Percentiles rank a stretch among this genome's conserved stretches.
phyloP scores from a whole-genome alignment of 2,888 invertebrate species.

The Hydrotaea diabolus region DNA sequence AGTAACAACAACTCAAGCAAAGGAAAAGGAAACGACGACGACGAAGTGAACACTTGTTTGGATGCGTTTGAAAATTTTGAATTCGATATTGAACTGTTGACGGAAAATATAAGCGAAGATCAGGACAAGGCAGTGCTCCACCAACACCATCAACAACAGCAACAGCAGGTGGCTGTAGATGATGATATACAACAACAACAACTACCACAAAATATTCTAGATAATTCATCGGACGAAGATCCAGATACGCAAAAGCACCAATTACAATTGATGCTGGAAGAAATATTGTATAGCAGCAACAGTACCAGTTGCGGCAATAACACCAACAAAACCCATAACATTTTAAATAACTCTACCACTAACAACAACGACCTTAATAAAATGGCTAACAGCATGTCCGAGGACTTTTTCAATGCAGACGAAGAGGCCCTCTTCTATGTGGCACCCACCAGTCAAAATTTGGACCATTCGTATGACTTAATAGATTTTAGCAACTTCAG shows the following conservation, averaged over 20 bases:
- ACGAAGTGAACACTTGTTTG: conserved; percentile 66
- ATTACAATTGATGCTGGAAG: conserved; percentile 69
- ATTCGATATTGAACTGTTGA: conserved; percentile 77
- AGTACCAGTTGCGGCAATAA: conserved; percentile 42
- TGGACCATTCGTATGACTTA: conserved; percentile 34
- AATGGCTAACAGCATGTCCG: conserved; percentile 39
- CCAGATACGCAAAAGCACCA: conserved; percentile 70
- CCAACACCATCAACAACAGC: conserved; percentile 3
- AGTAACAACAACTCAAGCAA: conserved; percentile 70
- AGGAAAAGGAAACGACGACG: conserved; percentile 65
- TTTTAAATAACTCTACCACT: conserved; percentile 42
- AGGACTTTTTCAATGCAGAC: conserved; percentile 7
- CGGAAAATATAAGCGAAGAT: conserved; percentile 64
- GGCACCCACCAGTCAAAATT: conserved; percentile 60
- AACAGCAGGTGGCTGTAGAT: neutral
- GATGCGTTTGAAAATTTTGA: conserved; percentile 75
- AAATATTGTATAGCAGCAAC: conserved; percentile 59
- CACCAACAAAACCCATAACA: conserved; percentile 57
- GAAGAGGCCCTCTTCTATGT: conserved; percentile 62
- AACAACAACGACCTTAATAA: conserved; percentile 60
- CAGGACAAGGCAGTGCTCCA: conserved; percentile 37
- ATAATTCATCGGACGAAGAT: conserved; percentile 65
- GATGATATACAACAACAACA: conserved; percentile 14
- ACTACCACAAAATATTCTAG: neutral
- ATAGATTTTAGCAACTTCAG: conserved; percentile 62